Base-by-base conservation (phyloP, 2,113 vertebrate genomes). In the Paedocypris sp. region DNA sequence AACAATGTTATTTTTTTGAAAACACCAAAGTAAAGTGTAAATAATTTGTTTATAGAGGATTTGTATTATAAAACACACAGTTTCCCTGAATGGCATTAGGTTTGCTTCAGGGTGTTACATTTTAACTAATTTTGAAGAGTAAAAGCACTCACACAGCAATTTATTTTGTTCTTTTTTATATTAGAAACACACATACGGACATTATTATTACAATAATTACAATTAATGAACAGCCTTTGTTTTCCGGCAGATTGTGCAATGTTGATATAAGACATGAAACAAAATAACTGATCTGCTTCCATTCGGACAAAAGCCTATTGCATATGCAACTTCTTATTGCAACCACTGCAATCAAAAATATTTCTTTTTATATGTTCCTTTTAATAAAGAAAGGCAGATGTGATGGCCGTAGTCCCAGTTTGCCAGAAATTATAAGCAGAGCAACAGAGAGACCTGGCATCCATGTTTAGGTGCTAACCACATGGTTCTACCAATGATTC, bases 171-270 rank as follows among this genome's bases (percentile, higher is more conserved):
- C 41, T 33, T 53, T 39, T 51, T 43, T 20, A 18, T 32, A 33
- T 33, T 51, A 1, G n/a, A 22, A 6, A n/a, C 43, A 67, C 60
- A 67, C 60, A 63, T 66, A 51, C 57, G 63, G 47, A 39, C 51
- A 51, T 58, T 70, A 51, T 68, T 56, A 64, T 29, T 43, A 51
- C 35, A 52, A 31, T 60, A 46, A 68, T 66, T 58, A 68, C 60
- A 43, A 26, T 63, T 64, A 62, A 68, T 62, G 46, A 64, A 50
- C 28, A 36, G 51, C 25, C 47, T 54, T 59, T 50, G 28, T 19
- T 52, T 61, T 62, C 11, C 33, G 12, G 33, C 36, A 54, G 53
- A 64, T 41, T 18, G 57, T 45, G 60, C 58, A 69, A 42, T 38
- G 50, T 48, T 38, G 57, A 57, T 45, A 20, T 60, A 29, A 33